Conservation (phyloP, 2,888 invertebrate species). For the Hesperia comma region DNA sequence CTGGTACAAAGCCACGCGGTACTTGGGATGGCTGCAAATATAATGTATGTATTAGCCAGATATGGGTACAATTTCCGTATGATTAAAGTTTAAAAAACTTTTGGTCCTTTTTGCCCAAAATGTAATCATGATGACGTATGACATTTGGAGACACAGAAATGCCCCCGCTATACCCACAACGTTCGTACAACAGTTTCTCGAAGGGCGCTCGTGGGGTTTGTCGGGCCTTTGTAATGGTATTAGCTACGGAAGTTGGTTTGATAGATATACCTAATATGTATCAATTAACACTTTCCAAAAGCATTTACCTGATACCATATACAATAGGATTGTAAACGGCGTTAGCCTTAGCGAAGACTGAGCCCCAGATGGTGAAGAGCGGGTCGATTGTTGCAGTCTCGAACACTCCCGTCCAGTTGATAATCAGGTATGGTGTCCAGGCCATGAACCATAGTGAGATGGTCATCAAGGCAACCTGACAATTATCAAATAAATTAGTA, state of each 20-base stretch:
- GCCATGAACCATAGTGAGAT: constrained; percentile 96
- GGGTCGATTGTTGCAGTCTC: constrained; percentile 89
- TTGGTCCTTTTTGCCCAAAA: too few relatives aligned
- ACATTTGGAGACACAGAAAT: too few relatives aligned
- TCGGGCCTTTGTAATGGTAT: too few relatives aligned
- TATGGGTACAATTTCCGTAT: too few relatives aligned
- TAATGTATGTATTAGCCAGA: not conserved
- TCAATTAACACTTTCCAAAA: not conserved
- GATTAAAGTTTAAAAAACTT: too few relatives aligned
- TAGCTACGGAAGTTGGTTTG: too few relatives aligned
- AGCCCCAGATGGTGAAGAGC: constrained; percentile 93
- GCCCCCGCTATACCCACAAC: too few relatives aligned
- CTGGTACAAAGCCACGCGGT: constrained; percentile 89
- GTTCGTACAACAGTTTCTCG: too few relatives aligned
- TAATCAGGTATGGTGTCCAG: constrained; percentile 95
- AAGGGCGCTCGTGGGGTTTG: too few relatives aligned
- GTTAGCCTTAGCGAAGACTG: constrained; percentile 95
- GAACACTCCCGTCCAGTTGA: constrained; percentile 92
- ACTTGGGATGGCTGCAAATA: constrained; percentile 89
- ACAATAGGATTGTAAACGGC: constrained; percentile 96
- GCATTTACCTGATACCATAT: constrained; percentile 91
- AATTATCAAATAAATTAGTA: not conserved
- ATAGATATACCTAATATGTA: too few relatives aligned
- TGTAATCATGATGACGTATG: too few relatives aligned
- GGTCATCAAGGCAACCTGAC: constrained; percentile 92